phyloP scores from a whole-genome alignment of 2,797 vertebrate genomes.

The Sebastiscus albofasciatus region DNA sequence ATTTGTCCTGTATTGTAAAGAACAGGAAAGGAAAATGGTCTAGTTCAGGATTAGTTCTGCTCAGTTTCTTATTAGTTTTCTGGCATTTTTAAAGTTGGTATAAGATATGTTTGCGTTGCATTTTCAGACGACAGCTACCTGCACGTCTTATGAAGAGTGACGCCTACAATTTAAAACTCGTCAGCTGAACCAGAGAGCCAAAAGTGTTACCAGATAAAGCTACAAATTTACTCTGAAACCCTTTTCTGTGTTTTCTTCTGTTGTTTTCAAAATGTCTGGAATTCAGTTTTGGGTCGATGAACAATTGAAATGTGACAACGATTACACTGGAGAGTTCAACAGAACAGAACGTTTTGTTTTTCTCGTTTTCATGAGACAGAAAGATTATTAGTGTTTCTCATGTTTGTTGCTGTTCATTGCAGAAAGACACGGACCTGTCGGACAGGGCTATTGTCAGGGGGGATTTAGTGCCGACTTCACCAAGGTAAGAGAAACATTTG shows the following conservation, averaged over 20 bases:
- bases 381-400: slow-evolving; percentile 1
- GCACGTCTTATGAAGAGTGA: background rate
- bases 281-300: background rate
- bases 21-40: background rate
- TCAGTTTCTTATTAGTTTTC: background rate
- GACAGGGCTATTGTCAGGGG: slow-evolving; percentile 92
- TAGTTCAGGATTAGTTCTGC: background rate
- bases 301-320: background rate
- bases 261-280: background rate
- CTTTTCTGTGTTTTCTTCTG: background rate
- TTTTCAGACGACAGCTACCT: background rate
- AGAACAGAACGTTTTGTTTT: background rate
- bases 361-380: background rate
- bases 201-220: background rate
- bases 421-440: slow-evolving; percentile 84
- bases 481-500: slow-evolving; percentile 79
- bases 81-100: background rate
- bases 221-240: background rate
- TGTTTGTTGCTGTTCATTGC: slow-evolving; percentile 38
- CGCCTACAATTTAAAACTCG: background rate
- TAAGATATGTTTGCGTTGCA: background rate
- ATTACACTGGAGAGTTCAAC: background rate
- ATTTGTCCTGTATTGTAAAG: background rate
- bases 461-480: slow-evolving; percentile 92
- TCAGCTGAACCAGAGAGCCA: background rate